These are phyloP conservation scores for Drosophila nasuta DNA, from an alignment of 1,140 invertebrate genomes.

Conservation along the genomic window DNA sequence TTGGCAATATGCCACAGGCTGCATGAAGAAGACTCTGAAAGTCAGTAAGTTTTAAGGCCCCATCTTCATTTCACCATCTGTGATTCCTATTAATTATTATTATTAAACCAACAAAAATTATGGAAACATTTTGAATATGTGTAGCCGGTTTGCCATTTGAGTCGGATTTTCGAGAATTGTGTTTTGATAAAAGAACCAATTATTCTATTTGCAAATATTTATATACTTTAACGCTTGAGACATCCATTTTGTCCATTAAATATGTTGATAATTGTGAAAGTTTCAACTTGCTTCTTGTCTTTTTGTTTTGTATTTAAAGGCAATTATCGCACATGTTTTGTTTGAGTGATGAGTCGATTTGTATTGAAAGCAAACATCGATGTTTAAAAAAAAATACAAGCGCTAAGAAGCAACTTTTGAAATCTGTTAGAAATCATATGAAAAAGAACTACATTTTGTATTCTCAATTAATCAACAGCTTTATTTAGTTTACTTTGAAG, in stretches of 20 bases:
- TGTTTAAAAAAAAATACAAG: not conserved
- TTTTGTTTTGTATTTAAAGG: constrained; percentile 39
- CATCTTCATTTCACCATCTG: not conserved
- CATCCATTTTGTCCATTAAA: constrained; percentile 7
- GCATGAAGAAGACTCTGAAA: constrained; percentile 77
- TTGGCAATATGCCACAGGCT: constrained; percentile 74
- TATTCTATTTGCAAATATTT: constrained; percentile 1
- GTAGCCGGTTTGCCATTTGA: not conserved
- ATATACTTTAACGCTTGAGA: not conserved
- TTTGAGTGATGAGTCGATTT: too few species aligned
- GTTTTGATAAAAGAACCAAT: not conserved
- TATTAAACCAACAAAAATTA: constrained; percentile 2
- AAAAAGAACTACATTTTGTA: not conserved
- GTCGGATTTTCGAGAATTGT: not conserved
- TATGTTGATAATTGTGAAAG: constrained; percentile 15
- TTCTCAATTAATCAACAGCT: constrained; percentile 1
- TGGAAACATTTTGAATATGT: not conserved
- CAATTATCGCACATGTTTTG: constrained; percentile 32
- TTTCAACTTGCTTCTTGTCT: constrained; percentile 17
- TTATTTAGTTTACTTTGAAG: constrained; percentile 39
- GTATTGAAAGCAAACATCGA: not conserved
- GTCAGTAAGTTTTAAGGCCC: constrained; percentile 57
- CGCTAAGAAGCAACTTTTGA: not conserved
- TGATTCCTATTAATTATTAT: constrained; percentile 49
- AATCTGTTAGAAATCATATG: too few species aligned